Evolutionary conservation across 2,888 invertebrate genomes (phyloP), one percentile per base, ranked within the genome.

Genomic region (Epistrophella euchroma): DNA sequence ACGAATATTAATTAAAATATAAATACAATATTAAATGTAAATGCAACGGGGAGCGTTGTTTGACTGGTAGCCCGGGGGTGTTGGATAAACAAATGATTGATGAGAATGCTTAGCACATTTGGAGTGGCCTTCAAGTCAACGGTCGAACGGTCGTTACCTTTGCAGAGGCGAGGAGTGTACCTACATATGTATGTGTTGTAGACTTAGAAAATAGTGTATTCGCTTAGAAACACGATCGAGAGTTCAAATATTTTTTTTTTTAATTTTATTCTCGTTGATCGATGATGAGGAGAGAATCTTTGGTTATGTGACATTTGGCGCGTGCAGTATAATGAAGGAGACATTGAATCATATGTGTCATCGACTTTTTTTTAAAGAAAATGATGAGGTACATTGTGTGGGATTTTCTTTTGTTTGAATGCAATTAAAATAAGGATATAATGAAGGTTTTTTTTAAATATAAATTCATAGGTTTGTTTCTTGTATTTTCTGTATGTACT

Each of bases 91-190:
- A 83, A 83, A 78, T 85, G 85, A 85, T 85, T 81, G 81, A 85
- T 81, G 85, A 77, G 76, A 85, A 85, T 72, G 68, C 76, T 85
- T 70, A 73, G 73, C 73, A 81, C 80, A 85, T 85, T 81, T 81
- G 70, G 76, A 81, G 77, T 85, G 85, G 81, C 85, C 85, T 85
- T 85, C 72, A 85, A 75, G 56, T 80, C 52, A 76, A 62, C 76
- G 75, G 66, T 72, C 68, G 72, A 73, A 62, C 80, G 75, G 66
- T 76, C 72, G 72, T 60, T 80, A 68, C 71, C 73, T 80, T 72
- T 72, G 64, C 40, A 13, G 50, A 32, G 70, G 55, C 50, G 47
- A 7, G n/a, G 28, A 6, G 45, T 10, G 19, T n/a, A n/a, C n/a
- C n/a, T n/a, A n/a, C n/a, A n/a, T n/a, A n/a, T n/a, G n/a, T 3